phyloP scores from a whole-genome alignment of 1,140 invertebrate genomes.

The Planococcus citri region DNA sequence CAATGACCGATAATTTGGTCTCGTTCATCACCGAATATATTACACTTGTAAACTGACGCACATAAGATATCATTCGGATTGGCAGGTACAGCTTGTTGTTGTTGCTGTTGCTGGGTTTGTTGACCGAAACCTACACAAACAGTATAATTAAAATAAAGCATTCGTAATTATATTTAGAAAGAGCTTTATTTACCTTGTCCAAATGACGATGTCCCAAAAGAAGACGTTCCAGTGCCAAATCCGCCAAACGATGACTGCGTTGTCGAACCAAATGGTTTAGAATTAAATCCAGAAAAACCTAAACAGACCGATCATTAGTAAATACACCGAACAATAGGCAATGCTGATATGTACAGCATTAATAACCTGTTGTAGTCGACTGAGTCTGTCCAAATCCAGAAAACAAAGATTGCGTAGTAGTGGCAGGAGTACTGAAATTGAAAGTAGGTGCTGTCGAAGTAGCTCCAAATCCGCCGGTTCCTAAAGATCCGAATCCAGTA shows the following conservation, averaged over 20 bases:
- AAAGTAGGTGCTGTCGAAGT: slow-evolving; percentile 25
- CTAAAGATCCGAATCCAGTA: slow-evolving; percentile 26
- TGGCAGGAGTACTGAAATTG: slow-evolving; percentile 21
- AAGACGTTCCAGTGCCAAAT: background rate
- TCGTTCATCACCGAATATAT: slow-evolving; percentile 81
- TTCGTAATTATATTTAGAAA: background rate
- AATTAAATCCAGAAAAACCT: slow-evolving; percentile 21
- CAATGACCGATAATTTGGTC: slow-evolving; percentile 82
- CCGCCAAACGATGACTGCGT: slow-evolving; percentile 1
- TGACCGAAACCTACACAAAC: slow-evolving; percentile 16
- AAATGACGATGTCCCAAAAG: slow-evolving; percentile 24
- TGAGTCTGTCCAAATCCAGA: slow-evolving; percentile 30
- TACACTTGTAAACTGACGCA: slow-evolving; percentile 67
- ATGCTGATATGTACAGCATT: too few species aligned
- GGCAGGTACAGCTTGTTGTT: slow-evolving; percentile 31
- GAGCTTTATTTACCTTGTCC: slow-evolving; percentile 11
- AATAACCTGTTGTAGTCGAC: slow-evolving; percentile 22
- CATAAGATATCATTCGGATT: slow-evolving; percentile 49
- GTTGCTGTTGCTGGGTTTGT: slow-evolving; percentile 24
- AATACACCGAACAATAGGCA: background rate
- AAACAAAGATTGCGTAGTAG: slow-evolving; percentile 27
- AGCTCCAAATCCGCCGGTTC: slow-evolving; percentile 24
- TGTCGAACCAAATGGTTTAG: slow-evolving; percentile 19
- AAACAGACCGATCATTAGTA: slow-evolving; percentile 11
- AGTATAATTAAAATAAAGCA: background rate